phyloP scores from a whole-genome alignment of 1,140 invertebrate genomes.

The Chionoecetes opilio region DNA sequence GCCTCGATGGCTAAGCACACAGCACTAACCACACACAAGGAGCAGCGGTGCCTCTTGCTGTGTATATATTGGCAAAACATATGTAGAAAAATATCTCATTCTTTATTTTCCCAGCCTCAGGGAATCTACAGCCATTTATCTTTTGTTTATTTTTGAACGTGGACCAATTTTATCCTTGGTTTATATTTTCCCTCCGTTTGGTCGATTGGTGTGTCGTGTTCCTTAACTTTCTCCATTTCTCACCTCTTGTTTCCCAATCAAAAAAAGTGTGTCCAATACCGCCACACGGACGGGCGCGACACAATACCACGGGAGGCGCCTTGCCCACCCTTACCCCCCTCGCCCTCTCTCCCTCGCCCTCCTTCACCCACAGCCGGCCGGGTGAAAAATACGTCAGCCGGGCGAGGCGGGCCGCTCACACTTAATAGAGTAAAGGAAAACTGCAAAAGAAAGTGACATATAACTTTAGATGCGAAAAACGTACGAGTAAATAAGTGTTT shows the following conservation, averaged over 20 bases:
- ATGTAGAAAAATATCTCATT: neutral
- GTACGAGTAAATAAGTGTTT: too few species aligned
- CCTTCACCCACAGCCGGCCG: neutral
- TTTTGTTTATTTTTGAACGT: neutral
- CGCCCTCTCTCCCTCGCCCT: neutral
- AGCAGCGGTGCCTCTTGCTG: too few species aligned
- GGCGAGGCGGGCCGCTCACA: neutral
- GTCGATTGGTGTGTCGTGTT: constrained; percentile 11
- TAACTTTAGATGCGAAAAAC: too few species aligned
- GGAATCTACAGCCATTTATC: neutral
- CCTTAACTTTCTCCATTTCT: constrained; percentile 29
- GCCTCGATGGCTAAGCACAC: too few species aligned
- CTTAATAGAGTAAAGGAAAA: neutral
- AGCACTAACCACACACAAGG: too few species aligned
- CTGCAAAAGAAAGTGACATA: too few species aligned
- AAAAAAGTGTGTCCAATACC: constrained; percentile 14
- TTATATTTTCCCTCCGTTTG: neutral
- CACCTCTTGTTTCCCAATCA: neutral
- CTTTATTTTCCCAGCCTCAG: neutral
- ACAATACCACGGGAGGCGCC: neutral
- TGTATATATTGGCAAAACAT: neutral
- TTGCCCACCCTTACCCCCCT: neutral
- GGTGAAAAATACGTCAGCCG: neutral
- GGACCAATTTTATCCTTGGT: neutral
- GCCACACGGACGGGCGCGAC: neutral